Evolutionary conservation across 2,113 vertebrate genomes (phyloP).

Genomic region (Antechinus stuartii): DNA sequence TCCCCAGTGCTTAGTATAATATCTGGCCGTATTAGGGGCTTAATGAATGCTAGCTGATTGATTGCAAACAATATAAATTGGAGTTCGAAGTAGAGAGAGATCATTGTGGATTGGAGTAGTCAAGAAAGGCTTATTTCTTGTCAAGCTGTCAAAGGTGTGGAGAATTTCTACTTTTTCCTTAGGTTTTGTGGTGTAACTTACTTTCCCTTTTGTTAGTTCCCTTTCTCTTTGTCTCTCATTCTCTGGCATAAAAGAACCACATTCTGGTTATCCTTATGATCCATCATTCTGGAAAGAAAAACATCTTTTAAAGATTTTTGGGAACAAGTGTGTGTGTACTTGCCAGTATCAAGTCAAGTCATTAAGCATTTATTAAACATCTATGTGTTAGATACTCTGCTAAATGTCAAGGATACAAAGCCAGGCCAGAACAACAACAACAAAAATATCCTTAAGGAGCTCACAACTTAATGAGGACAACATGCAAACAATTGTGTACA

Average conservation of each 20-base stretch:
- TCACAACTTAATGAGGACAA: neutral
- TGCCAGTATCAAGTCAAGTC: neutral
- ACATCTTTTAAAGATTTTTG: neutral
- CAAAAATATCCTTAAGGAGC: neutral
- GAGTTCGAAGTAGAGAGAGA: neutral
- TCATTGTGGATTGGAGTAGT: neutral
- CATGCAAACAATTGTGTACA: neutral
- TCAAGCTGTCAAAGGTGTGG: neutral
- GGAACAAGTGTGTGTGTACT: neutral
- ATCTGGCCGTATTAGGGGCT: neutral
- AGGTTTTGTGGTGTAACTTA: neutral
- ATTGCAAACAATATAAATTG: neutral
- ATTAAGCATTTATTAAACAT: neutral
- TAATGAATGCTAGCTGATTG: neutral
- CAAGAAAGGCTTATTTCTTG: neutral
- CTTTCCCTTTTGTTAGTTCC: neutral
- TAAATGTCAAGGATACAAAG: neutral
- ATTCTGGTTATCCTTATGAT: neutral
- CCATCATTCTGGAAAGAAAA: neutral
- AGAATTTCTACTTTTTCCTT: neutral
- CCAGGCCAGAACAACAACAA: neutral
- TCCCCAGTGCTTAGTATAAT: neutral
- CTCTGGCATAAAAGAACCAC: neutral
- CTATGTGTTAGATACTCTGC: no score
- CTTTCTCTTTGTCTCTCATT: neutral